phyloP scores from a whole-genome alignment of 2,888 invertebrate genomes.

The Fissipunctia ypsillon region DNA sequence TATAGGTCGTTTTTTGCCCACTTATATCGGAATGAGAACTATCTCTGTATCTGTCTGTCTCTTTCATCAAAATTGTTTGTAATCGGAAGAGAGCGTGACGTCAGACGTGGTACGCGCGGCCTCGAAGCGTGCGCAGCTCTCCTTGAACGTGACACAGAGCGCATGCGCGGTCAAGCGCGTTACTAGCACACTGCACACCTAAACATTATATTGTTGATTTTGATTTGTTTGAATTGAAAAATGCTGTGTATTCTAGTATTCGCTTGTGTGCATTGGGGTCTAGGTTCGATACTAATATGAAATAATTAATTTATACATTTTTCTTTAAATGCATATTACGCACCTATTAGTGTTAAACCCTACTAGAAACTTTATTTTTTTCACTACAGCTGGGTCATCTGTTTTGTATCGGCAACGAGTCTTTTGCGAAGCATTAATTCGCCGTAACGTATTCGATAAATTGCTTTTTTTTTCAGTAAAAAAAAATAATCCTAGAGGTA shows the following conservation, averaged over 20 bases:
- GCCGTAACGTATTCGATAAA: not conserved
- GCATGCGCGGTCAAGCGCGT: constrained; percentile 62
- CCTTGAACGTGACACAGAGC: constrained; percentile 80
- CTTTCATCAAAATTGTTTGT: constrained; percentile 5
- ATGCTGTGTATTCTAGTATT: not conserved
- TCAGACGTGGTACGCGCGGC: constrained; percentile 69
- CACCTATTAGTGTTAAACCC: not conserved
- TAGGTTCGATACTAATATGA: constrained; percentile 1
- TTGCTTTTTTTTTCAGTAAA: not conserved
- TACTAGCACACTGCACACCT: constrained; percentile 27
- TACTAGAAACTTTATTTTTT: not conserved
- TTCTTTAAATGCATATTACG: not conserved
- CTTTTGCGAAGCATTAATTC: not conserved
- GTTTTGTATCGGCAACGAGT: no score
- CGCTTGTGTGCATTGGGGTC: not conserved
- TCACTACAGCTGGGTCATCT: not conserved
- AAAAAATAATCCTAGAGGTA: no score
- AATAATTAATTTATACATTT: no score
- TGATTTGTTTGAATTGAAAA: constrained; percentile 10
- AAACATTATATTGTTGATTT: constrained; percentile 35
- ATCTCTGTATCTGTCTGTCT: not conserved
- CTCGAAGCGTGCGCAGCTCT: constrained; percentile 68
- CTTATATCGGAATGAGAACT: not conserved
- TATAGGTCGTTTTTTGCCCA: not conserved
- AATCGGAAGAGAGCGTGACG: constrained; percentile 65